Evolutionary conservation across 2,113 vertebrate genomes (phyloP), one percentile per base, ranked within the genome.

Genomic region (Anthoscopus minutus): DNA sequence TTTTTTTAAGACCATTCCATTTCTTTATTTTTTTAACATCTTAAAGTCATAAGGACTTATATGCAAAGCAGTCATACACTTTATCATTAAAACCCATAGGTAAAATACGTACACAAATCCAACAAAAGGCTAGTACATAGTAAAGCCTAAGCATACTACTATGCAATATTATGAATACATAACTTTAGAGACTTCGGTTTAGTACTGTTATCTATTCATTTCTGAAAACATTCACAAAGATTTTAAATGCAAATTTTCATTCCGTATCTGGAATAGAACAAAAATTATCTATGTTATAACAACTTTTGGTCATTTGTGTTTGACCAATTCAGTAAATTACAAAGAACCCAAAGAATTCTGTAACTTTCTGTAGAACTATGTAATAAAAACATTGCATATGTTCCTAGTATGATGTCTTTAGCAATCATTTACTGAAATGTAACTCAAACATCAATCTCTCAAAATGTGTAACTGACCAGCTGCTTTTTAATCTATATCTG

Each of bases 101-200:
- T 99, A 99, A 99, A 99, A 99, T 99, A 99, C 99, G 98, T 99
- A 99, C 99, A 99, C 98, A 98, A 98, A 98, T 98, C 97, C 98
- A 98, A 98, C 98, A 98, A 98, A 98, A 98, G 97, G 98, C 97
- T 98, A 98, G 98, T 98, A 98, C 98, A 98, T 98, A 98, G 98
- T 98, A 99, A 98, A 98, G 98, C 98, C 98, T 98, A 98, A 98
- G 97, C 98, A 98, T 98, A 98, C 97, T 98, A 98, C 97, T 98
- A 98, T 98, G 97, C 98, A 98, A 98, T 98, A 98, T 98, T 97
- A 98, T 98, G 97, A 98, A 97, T 98, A 98, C 98, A 97, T 98
- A 98, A 98, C 97, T 97, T 96, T 96, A 97, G 94, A 98, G 97
- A 98, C 94, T 97, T 98, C 95, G 11, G 96, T 98, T 98, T 97